These are phyloP conservation scores for Sminthopsis crassicaudata DNA, from an alignment of 2,113 vertebrate genomes.

Conservation along the genomic window DNA sequence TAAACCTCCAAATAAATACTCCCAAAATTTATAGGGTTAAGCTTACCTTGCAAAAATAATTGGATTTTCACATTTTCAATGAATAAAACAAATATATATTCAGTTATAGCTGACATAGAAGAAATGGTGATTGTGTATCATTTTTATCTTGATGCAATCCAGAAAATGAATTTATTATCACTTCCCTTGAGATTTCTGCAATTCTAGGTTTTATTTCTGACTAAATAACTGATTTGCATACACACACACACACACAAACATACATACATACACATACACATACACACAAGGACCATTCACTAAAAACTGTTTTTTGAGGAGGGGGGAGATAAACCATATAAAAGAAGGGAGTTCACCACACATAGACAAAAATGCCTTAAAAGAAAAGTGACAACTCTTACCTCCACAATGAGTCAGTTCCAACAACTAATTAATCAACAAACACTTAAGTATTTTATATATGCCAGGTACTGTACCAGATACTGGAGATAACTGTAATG, in stretches of 20 bases:
- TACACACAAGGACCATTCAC: background rate
- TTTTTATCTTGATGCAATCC: background rate
- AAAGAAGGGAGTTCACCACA: background rate
- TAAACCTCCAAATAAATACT: too few relatives aligned
- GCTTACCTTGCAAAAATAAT: too few relatives aligned
- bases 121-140: background rate
- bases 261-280: fast-evolving
- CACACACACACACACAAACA: background rate
- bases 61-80: too few relatives aligned
- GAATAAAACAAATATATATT: too few relatives aligned
- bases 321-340: background rate
- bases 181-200: background rate
- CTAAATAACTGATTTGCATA: background rate
- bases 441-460: background rate
- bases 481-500: background rate
- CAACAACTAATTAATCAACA: background rate
- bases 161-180: background rate
- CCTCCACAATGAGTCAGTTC: background rate
- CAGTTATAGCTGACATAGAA: too few relatives aligned
- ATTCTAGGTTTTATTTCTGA: background rate
- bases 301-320: background rate
- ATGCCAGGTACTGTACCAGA: background rate
- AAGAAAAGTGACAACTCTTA: background rate
- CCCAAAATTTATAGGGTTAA: too few relatives aligned
- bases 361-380: background rate